These are phyloP conservation scores for Mus minutoides DNA, from an alignment of 2,797 vertebrate species.

Conservation along the genomic window DNA sequence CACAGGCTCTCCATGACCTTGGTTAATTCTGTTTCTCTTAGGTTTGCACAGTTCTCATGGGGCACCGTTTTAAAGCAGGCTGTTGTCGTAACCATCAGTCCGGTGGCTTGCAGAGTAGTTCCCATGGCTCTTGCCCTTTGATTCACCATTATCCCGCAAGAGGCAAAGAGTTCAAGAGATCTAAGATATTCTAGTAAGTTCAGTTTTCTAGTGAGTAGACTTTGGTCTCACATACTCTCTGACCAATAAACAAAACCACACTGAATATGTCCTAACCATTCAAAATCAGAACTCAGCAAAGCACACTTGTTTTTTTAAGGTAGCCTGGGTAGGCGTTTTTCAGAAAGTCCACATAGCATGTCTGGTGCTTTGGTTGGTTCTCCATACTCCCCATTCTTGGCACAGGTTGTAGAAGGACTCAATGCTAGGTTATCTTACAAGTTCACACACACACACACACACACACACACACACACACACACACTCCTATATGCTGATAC, in stretches of 20 bases:
- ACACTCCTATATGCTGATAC: neutral
- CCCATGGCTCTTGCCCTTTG: neutral
- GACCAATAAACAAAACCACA: neutral
- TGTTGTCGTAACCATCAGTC: neutral
- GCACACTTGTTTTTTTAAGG: neutral
- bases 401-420: neutral
- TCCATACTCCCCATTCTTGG: neutral
- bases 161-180: neutral
- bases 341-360: neutral
- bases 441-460: neutral
- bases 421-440: neutral
- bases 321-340: neutral
- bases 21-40: neutral
- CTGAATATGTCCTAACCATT: neutral
- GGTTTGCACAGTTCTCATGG: constrained; percentile 10
- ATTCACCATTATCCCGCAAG: neutral
- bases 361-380: neutral
- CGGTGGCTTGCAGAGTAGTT: neutral
- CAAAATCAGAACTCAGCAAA: constrained; percentile 7
- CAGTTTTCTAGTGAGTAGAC: constrained; percentile 16
- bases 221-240: neutral
- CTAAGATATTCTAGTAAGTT: neutral
- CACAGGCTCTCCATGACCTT: neutral
- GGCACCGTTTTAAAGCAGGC: neutral
- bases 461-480: too few species aligned